Percentiles rank a stretch among this genome's conserved stretches.
Evolutionary conservation across 92 coral and sea anemone species (phyloP).

Genomic region (Heliopora coerulea): DNA sequence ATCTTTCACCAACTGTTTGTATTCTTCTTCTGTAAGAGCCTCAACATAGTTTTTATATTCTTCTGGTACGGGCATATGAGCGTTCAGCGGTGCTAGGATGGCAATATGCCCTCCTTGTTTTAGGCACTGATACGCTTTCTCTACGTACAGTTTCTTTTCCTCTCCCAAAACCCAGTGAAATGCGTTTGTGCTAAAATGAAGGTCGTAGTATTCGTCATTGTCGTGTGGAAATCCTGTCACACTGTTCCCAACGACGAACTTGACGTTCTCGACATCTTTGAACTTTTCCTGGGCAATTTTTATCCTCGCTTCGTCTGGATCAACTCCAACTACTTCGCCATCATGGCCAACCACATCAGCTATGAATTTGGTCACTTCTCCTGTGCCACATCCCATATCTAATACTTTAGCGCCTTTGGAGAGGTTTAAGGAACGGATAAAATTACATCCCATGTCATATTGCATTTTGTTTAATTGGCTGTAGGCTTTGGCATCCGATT

Average conservation of each 20-base stretch:
- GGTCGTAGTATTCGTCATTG: conserved; percentile 15
- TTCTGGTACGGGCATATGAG: not conserved
- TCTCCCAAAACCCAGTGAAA: not conserved
- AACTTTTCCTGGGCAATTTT: not conserved
- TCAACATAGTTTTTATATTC: not conserved
- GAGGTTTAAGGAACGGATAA: too few species aligned
- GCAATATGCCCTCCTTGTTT: not conserved
- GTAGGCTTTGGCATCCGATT: too few species aligned
- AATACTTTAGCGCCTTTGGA: conserved; percentile 3
- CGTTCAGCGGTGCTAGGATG: not conserved
- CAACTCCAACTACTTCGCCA: conserved; percentile 9
- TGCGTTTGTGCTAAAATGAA: not conserved
- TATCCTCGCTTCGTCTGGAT: conserved; percentile 12
- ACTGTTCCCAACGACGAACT: not conserved
- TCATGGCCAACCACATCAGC: not conserved
- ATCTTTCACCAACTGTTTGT: not conserved
- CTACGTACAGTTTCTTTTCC: not conserved
- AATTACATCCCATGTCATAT: too few species aligned
- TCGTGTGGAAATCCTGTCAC: conserved; percentile 2
- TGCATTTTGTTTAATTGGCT: too few species aligned
- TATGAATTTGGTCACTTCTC: conserved; percentile 4
- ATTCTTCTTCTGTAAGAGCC: not conserved
- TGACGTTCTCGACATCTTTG: not conserved
- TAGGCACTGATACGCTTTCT: too few species aligned
- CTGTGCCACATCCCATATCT: conserved; percentile 16